Percentiles rank a stretch among this genome's conserved stretches.
Evolutionary conservation across 2,888 invertebrate genomes (phyloP).

Genomic region (Camponotus fellah): DNA sequence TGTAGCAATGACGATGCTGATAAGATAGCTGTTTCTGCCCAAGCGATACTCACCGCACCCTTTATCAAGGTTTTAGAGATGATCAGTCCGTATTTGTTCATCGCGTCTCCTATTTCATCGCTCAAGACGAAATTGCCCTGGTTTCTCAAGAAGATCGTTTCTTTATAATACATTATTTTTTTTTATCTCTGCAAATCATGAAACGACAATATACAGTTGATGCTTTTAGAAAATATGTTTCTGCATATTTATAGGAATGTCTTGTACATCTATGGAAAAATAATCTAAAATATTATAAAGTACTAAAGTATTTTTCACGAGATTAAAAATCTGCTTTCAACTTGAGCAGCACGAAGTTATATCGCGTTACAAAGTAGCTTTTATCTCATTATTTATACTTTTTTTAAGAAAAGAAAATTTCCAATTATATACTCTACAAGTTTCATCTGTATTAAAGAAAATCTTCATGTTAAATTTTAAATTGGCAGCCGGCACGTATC

Average conservation of each 20-base stretch:
- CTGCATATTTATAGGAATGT: neutral
- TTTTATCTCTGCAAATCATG: neutral
- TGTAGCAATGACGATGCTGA: conserved; percentile 41
- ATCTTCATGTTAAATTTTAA: neutral
- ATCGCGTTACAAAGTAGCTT: neutral
- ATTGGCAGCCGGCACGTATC: neutral
- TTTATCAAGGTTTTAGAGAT: conserved; percentile 54
- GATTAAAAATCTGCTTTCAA: neutral
- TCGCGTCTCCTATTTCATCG: conserved; percentile 67
- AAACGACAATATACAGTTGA: neutral
- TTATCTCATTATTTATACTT: neutral
- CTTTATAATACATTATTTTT: neutral
- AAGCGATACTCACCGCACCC: neutral
- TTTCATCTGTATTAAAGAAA: neutral
- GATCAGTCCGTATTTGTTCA: conserved; percentile 62
- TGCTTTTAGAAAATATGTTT: neutral
- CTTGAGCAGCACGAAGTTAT: neutral
- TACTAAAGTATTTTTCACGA: neutral
- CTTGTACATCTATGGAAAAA: neutral
- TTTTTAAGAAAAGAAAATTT: neutral
- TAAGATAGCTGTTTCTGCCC: conserved; percentile 59
- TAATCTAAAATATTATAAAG: neutral
- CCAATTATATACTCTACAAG: neutral
- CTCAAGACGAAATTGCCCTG: conserved; percentile 50
- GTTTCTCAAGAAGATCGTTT: conserved; percentile 45